Conservation (phyloP, 2,888 invertebrate genomes). For the Polydrusus pterygomalis region DNA sequence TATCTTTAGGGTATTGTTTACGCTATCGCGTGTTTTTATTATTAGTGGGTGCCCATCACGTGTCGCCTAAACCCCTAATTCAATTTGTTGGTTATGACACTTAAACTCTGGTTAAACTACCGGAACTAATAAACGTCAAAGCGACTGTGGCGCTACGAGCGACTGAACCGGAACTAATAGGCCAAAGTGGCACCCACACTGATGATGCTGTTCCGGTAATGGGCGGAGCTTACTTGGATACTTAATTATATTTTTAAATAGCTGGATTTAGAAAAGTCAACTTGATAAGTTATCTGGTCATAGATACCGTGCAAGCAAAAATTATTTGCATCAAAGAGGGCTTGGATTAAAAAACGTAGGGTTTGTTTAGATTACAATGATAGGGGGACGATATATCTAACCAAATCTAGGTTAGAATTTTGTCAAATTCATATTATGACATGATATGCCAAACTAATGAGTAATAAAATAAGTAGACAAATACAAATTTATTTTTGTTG, state of each 20-base stretch:
- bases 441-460: too few species aligned
- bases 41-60: slow-evolving; percentile 18
- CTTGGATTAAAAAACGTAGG: too few species aligned
- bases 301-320: too few species aligned
- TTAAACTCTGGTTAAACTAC: slow-evolving; percentile 63
- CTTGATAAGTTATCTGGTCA: too few species aligned
- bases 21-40: slow-evolving; percentile 11
- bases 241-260: not conserved
- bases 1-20: slow-evolving; percentile 2
- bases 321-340: too few species aligned
- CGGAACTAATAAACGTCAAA: slow-evolving; percentile 67
- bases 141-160: slow-evolving; percentile 64
- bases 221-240: slow-evolving; percentile 9
- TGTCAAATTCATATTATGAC: too few species aligned
- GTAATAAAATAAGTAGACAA: too few species aligned
- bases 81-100: slow-evolving; percentile 26
- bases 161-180: slow-evolving; percentile 67
- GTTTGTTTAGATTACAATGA: too few species aligned
- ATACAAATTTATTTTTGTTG: too few species aligned
- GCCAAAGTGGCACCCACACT: slow-evolving; percentile 41
- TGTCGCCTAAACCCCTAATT: slow-evolving; percentile 24
- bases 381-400: too few species aligned
- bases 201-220: slow-evolving; percentile 34
- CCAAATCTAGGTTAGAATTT: too few species aligned
- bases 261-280: not conserved